Conservation (phyloP, 92 coral and sea anemone genomes). For the Porites lobata region DNA sequence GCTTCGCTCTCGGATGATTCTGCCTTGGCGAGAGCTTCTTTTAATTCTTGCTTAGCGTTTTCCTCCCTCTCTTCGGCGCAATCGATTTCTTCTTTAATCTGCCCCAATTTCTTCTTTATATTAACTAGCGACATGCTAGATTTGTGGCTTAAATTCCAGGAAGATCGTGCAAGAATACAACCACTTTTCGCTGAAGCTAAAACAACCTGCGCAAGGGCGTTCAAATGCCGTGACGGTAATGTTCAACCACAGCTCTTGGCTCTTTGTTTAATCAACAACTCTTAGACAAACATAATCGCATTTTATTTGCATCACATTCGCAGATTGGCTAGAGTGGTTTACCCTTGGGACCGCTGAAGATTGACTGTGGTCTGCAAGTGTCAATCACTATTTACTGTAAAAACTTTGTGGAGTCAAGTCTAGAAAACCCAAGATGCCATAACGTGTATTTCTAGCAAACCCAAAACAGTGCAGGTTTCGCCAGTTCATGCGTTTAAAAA, state of each 20-base stretch:
- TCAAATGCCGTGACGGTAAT: slow-evolving; percentile 26
- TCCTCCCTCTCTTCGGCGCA: slow-evolving; percentile 80
- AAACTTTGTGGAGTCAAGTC: not conserved
- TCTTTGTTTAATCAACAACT: slow-evolving; percentile 49
- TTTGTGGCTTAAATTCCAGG: slow-evolving; percentile 24
- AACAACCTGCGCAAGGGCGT: not conserved
- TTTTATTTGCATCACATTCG: slow-evolving; percentile 17
- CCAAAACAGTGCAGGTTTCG: too few relatives aligned
- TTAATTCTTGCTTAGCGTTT: slow-evolving; percentile 64
- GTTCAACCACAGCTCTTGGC: slow-evolving; percentile 19
- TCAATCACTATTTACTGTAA: not conserved
- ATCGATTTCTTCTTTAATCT: slow-evolving; percentile 79
- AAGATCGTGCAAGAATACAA: not conserved
- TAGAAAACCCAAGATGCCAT: too few relatives aligned
- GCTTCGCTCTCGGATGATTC: slow-evolving; percentile 71
- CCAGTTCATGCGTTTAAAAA: too few relatives aligned
- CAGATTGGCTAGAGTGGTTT: slow-evolving; percentile 63
- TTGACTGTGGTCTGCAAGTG: slow-evolving; percentile 13
- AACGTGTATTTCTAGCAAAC: too few relatives aligned
- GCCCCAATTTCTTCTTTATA: slow-evolving; percentile 73
- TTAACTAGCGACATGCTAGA: slow-evolving; percentile 64
- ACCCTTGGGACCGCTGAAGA: slow-evolving; percentile 45
- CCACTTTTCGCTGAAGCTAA: not conserved
- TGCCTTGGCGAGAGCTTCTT: slow-evolving; percentile 60
- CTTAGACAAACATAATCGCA: slow-evolving; percentile 11